Evolutionary conservation across 2,797 vertebrate genomes (phyloP).

Genomic region (Nyctalus aviator): DNA sequence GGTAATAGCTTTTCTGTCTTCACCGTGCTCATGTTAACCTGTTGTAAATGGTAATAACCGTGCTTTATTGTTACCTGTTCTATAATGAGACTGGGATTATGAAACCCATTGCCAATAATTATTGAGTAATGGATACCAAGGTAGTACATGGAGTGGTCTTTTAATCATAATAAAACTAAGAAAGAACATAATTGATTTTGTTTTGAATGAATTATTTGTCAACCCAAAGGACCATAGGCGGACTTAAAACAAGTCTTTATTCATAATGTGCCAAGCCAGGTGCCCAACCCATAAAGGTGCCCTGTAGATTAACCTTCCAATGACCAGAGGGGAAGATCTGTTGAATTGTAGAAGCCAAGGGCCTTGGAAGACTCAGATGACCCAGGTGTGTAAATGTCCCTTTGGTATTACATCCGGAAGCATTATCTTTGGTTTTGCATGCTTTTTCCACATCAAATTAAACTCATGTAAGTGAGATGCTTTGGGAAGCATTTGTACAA

Average conservation of each 20-base stretch:
- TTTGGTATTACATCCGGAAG: background rate
- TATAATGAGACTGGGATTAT: background rate
- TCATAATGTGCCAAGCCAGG: background rate
- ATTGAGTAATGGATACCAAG: slow-evolving; percentile 7
- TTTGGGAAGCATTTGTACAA: slow-evolving; percentile 31
- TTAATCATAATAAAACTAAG: slow-evolving; percentile 36
- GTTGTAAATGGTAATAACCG: background rate
- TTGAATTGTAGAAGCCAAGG: background rate
- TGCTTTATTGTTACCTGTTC: background rate
- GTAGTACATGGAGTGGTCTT: background rate
- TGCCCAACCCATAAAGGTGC: background rate
- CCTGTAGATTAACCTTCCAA: background rate
- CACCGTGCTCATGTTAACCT: background rate
- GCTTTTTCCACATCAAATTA: background rate
- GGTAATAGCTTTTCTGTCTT: background rate
- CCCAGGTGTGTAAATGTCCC: background rate
- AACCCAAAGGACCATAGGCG: background rate
- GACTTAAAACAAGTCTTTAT: slow-evolving; percentile 8
- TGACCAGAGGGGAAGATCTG: slow-evolving; percentile 12
- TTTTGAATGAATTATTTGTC: background rate
- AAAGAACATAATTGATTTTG: background rate
- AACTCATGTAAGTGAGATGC: slow-evolving; percentile 3
- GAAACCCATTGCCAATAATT: slow-evolving; percentile 23
- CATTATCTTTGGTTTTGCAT: background rate
- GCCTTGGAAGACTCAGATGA: background rate